Base-by-base conservation (phyloP, 2,888 invertebrate species). In the Drosophila histrio region DNA sequence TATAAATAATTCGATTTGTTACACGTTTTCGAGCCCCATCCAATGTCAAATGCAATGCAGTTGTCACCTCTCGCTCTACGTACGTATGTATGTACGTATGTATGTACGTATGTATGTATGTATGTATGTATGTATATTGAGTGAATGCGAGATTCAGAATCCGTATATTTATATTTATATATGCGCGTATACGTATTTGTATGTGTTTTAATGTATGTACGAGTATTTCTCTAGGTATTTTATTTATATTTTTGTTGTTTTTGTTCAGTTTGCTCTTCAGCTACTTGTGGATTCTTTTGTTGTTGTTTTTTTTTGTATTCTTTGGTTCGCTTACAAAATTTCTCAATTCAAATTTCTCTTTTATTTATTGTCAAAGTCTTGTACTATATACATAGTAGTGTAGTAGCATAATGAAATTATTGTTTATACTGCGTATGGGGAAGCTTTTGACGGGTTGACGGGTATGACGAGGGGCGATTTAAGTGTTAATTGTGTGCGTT, bases 251-350 rank as follows among this genome's bases (percentile, higher is more conserved):
- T n/a, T n/a, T n/a, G n/a, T n/a, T n/a, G n/a, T n/a, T n/a, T n/a
- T 60, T 70, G 52, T 59, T 78, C 53, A 47, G 13, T 53, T 59
- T 38, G 50, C 53, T 77, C 47, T 70, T 57, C 71, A 38, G 87
- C 82, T 87, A 82, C 82, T 82, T 82, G 82, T 82, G 87, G 82
- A 82, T 82, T 82, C 75, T 47, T 62, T 77, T 86, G 71, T 66
- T 47, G 34, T 11, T 54, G n/a, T n/a, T n/a, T n/a, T n/a, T n/a
- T n/a, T n/a, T n/a, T n/a, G n/a, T n/a, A 43, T 43, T 38, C 47
- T 24, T 39, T 56, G 21, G 53, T 54, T 75, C 56, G 61, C 61
- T 53, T 30, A 36, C 67, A 59, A 53, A 47, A 54, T 38, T 75
- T 39, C 22, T 36, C 50, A 65, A 32, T 50, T 24, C 2, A 34